Evolutionary conservation across 2,888 invertebrate genomes (phyloP).

Genomic region (Metacarcinus magister): DNA sequence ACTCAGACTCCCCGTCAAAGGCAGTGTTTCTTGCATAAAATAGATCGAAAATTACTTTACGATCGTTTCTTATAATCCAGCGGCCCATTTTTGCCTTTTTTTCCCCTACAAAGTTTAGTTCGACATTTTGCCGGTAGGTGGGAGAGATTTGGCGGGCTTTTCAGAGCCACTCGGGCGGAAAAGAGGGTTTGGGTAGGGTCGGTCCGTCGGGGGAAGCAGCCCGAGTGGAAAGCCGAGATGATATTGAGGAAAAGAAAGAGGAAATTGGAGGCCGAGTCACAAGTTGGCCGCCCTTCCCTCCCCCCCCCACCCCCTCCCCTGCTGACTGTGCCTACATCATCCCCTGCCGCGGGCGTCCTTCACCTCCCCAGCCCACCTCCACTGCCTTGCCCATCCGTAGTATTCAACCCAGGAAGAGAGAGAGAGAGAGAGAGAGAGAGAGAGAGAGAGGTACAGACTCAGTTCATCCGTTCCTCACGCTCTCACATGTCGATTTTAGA

Average conservation of each 20-base stretch:
- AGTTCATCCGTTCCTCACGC: neutral
- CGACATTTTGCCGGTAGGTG: conserved; percentile 76
- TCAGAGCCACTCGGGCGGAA: conserved; percentile 68
- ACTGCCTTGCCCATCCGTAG: neutral
- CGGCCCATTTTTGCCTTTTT: neutral
- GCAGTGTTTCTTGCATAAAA: neutral
- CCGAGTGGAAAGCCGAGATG: neutral
- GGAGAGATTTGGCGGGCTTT: conserved; percentile 75
- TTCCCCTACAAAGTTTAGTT: conserved; percentile 63
- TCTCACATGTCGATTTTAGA: neutral
- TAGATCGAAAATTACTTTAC: conserved; percentile 43
- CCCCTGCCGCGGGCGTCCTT: neutral
- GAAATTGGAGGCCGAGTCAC: conserved; percentile 60
- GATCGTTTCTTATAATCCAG: neutral
- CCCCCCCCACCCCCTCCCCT: neutral
- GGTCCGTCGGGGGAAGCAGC: conserved; percentile 32
- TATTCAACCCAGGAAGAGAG: neutral
- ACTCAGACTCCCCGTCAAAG: neutral
- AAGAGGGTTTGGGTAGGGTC: conserved; percentile 73
- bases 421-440: conserved; percentile 38
- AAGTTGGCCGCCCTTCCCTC: conserved; percentile 1
- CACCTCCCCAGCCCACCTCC: neutral
- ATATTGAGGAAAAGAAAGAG: conserved; percentile 59
- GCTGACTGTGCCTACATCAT: neutral
- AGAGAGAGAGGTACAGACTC: neutral